phyloP scores from a whole-genome alignment of 2,888 invertebrate species.

The Philaethria dido region DNA sequence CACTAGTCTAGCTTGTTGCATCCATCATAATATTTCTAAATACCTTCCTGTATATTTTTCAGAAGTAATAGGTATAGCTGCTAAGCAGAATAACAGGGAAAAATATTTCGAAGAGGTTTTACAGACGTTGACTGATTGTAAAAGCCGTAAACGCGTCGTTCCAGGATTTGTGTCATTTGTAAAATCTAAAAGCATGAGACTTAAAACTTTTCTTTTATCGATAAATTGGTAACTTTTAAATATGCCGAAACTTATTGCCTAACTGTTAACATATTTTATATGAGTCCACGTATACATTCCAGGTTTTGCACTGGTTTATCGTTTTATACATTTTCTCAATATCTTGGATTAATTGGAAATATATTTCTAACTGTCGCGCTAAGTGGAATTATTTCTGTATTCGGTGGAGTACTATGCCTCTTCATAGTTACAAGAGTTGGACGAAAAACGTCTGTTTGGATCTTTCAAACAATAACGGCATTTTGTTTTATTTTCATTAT shows the following conservation, averaged over 20 bases:
- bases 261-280: not conserved
- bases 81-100: slow-evolving; percentile 57
- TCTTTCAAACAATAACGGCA: slow-evolving; percentile 75
- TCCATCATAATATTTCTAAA: too few relatives aligned
- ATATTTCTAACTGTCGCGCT: slow-evolving; percentile 81
- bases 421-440: slow-evolving; percentile 76
- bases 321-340: slow-evolving; percentile 85
- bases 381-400: slow-evolving; percentile 80
- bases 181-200: slow-evolving; percentile 76
- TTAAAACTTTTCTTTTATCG: slow-evolving; percentile 76
- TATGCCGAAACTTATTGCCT: not conserved
- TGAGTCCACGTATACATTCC: slow-evolving; percentile 29
- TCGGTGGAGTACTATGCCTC: slow-evolving; percentile 81
- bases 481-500: slow-evolving; percentile 78
- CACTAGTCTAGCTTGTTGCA: too few relatives aligned
- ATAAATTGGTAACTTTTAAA: slow-evolving; percentile 78
- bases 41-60: not conserved
- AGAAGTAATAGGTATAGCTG: slow-evolving; percentile 63
- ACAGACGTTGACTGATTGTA: slow-evolving; percentile 49
- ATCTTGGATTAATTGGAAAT: slow-evolving; percentile 81
- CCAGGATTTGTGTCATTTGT: slow-evolving; percentile 75
- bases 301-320: slow-evolving; percentile 84
- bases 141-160: slow-evolving; percentile 45
- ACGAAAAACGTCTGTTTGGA: slow-evolving; percentile 76
- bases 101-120: slow-evolving; percentile 50